These are phyloP conservation scores for Scaptomyza graminum DNA, from an alignment of 1,140 invertebrate genomes.

Conservation along the genomic window DNA sequence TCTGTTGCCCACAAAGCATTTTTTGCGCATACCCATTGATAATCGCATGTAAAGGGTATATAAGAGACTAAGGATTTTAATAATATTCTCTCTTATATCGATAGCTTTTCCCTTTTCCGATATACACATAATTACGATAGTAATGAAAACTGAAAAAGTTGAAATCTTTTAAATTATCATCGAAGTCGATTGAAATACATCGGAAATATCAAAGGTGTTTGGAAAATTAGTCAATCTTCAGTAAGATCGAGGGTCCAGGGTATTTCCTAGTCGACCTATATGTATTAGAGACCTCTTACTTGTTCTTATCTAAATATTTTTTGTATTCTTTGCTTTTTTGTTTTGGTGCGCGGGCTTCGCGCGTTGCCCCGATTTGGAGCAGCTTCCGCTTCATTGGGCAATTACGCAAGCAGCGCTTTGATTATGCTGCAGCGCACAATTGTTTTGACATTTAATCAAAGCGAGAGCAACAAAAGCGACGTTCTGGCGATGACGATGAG, in stretches of 20 bases:
- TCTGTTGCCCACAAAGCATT: background rate
- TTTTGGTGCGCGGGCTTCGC: background rate
- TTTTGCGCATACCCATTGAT: background rate
- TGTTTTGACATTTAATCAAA: constrained; percentile 79
- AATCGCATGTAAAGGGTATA: background rate
- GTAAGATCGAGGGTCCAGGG: background rate
- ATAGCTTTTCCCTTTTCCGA: too few species aligned
- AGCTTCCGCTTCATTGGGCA: constrained; percentile 75
- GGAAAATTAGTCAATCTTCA: too few species aligned
- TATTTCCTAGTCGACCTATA: background rate
- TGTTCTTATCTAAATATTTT: background rate
- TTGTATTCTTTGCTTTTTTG: constrained; percentile 16
- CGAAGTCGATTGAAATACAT: too few species aligned
- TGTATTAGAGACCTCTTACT: too few species aligned
- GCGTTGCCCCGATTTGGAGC: constrained; percentile 28
- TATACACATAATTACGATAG: too few species aligned
- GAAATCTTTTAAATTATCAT: too few species aligned
- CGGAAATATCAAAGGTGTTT: too few species aligned
- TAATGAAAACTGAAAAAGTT: too few species aligned
- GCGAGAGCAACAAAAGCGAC: constrained; percentile 45
- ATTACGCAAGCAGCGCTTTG: constrained; percentile 70
- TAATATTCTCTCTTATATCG: too few species aligned
- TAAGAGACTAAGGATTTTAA: background rate
- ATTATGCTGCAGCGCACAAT: constrained; percentile 72
- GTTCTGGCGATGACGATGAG: constrained; percentile 4